These are phyloP conservation scores for Rapana venosa DNA, from an alignment of 2,888 invertebrate genomes.

Conservation along the genomic window DNA sequence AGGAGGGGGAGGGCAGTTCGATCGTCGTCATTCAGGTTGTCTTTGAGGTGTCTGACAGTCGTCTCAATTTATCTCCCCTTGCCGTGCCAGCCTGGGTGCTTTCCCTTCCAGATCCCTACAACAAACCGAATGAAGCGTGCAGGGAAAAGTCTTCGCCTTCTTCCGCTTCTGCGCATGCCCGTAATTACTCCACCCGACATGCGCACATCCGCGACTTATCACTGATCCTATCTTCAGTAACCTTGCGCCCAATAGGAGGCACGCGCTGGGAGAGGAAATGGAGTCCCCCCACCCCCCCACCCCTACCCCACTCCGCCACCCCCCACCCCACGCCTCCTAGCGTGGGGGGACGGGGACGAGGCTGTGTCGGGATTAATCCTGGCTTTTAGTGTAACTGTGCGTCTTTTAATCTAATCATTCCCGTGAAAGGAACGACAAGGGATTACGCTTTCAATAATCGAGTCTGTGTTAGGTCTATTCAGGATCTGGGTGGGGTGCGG, in stretches of 20 bases:
- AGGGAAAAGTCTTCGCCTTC: neutral
- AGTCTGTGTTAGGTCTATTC: neutral
- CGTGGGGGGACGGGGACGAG: conserved; percentile 9
- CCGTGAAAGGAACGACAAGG: conserved; percentile 24
- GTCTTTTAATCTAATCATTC: conserved; percentile 41
- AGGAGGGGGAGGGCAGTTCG: neutral
- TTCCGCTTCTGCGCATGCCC: conserved; percentile 9
- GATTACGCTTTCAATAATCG: conserved; percentile 24
- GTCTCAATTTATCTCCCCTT: conserved; percentile 36
- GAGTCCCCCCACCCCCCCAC: too few species aligned
- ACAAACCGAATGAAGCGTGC: conserved; percentile 7
- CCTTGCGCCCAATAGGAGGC: conserved; percentile 25
- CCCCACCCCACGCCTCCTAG: too few species aligned
- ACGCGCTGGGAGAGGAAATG: conserved; percentile 33
- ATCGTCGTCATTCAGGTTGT: neutral
- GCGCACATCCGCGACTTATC: conserved; percentile 45
- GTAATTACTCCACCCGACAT: conserved; percentile 41
- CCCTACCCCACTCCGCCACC: too few species aligned
- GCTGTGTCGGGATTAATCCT: conserved; percentile 28
- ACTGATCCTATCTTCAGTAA: conserved; percentile 40
- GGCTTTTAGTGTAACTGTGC: conserved; percentile 38
- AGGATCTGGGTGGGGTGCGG: neutral
- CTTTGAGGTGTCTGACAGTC: conserved; percentile 1
- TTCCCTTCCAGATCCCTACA: neutral
- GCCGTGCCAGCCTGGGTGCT: neutral